Evolutionary conservation across 2,113 vertebrate genomes (phyloP), one percentile per base, ranked within the genome.

Genomic region (Thunnus maccoyii): DNA sequence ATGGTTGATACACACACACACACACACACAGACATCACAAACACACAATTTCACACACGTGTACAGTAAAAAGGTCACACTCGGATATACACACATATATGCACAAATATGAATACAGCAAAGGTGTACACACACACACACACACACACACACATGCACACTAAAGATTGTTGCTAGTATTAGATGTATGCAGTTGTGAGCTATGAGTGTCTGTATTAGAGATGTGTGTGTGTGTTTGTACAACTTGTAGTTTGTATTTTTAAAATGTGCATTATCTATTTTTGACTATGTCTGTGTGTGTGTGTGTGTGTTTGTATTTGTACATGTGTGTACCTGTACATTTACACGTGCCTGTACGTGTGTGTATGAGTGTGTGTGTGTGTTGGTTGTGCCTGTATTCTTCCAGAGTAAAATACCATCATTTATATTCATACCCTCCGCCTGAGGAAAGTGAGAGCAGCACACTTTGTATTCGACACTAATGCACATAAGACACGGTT

Each of bases 401-500:
- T 74, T 30, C 68, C 72, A 52, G 48, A 68, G 63, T 84, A 50
- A 87, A 87, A 91, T 44, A 66, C 61, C 17, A 41, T 87, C 66
- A 90, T 92, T 88, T 89, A 90, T 89, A 90, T 91, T 91, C 84
- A 86, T 70, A 25, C 32, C 32, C 9, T 74, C 27, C 12, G 83
- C 88, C 88, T 20, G 83, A 86, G 88, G 91, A 88, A 47, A 81
- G 68, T 65, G 61, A 64, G 79, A 80, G 84, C 55, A 67, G 36
- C 1, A 12, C 79, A 80, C 82, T 89, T 81, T 89, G 80, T 66
- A 83, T 86, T 87, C 64, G 47, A 89, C 88, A 84, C 80, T 89
- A 91, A 91, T 87, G 87, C 89, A 87, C 82, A 88, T 75, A 87
- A 87, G 84, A 90, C 89, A 86, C 52, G 41, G 74, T 71, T 25